These are phyloP conservation scores for Merluccius polli DNA, from an alignment of 2,797 vertebrate species.

Conservation along the genomic window DNA sequence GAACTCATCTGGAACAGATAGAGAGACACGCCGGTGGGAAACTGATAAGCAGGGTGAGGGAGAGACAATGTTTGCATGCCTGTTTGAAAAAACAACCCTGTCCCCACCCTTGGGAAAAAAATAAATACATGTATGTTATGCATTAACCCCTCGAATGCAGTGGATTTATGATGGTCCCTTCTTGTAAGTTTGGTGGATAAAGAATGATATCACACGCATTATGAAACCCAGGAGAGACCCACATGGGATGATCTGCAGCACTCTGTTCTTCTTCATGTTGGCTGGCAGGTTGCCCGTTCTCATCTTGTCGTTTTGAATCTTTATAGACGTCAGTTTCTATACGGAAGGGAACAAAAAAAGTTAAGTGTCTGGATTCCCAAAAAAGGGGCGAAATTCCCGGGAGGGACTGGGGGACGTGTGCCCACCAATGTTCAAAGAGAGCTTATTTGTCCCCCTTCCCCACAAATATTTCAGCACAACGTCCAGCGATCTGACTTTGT, in stretches of 20 bases:
- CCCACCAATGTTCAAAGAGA: too few relatives aligned
- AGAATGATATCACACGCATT: too few relatives aligned
- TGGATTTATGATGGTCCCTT: too few relatives aligned
- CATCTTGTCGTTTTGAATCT: slow-evolving; percentile 99
- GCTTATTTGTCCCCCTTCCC: too few relatives aligned
- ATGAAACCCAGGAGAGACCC: slow-evolving; percentile 20
- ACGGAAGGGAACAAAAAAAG: background rate
- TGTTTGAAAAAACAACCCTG: too few relatives aligned
- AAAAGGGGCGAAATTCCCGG: too few relatives aligned
- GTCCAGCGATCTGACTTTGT: too few relatives aligned
- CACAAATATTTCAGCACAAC: too few relatives aligned
- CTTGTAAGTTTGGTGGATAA: too few relatives aligned
- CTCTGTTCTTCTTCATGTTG: slow-evolving; percentile 99
- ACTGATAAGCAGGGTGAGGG: background rate
- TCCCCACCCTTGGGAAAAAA: too few relatives aligned
- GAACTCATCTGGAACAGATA: slow-evolving; percentile 83
- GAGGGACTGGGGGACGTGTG: too few relatives aligned
- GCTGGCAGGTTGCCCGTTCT: slow-evolving; percentile 93
- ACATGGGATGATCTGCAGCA: slow-evolving; percentile 97
- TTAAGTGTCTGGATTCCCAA: background rate
- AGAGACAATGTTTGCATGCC: background rate
- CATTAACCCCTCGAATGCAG: background rate
- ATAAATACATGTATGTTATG: background rate
- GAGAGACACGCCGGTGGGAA: background rate
- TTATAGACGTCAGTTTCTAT: slow-evolving; percentile 96